Base-by-base conservation (phyloP, 2,888 invertebrate genomes). In the Spilosoma lubricipeda region DNA sequence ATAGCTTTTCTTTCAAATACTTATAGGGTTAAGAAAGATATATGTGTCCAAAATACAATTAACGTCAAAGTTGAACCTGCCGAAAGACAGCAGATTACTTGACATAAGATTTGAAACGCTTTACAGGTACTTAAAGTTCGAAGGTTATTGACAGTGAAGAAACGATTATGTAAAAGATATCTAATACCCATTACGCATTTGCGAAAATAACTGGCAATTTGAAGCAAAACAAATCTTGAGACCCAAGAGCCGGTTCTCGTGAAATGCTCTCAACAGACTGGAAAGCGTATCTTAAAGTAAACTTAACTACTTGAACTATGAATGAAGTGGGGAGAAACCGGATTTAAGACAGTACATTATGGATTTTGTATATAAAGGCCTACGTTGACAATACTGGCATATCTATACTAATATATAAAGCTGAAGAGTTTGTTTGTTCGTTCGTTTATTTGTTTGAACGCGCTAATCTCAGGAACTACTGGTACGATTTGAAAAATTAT, bases 101-200 rank as follows among this genome's bases (percentile, higher is more conserved):
- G 42, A 0, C 18, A 30, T 78, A 81, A 73, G 72, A 68, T 71
- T 77, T 59, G 11, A 73, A 84, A 80, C 79, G 66, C 76, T 77
- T 33, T n/a, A 66, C 30, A 48, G 5, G 39, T 56, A 64, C 11
- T 66, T 78, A 81, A 82, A 84, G 84, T 79, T 84, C 82, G 79
- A 71, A 84, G 84, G 78, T 82, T 64, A 80, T 77, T 77, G 81
- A 48, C 42, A 67, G 69, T 84, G 78, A 75, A 76, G 79, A 84
- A 84, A 82, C 69, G 67, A 76, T 84, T 81, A 84, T 76, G 73
- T 82, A 84, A 82, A 63, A 65, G 65, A n/a, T n/a, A n/a, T n/a
- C n/a, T n/a, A n/a, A n/a, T n/a, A n/a, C n/a, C 33, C 33, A 33
- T 33, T 3, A 36, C 36, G 4, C 36, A 0, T n/a, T 56, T n/a